A percentile compares a stretch with the other conserved stretches of the same genome.
Conservation (phyloP, 1,140 invertebrate genomes). For the Lineus longissimus region DNA sequence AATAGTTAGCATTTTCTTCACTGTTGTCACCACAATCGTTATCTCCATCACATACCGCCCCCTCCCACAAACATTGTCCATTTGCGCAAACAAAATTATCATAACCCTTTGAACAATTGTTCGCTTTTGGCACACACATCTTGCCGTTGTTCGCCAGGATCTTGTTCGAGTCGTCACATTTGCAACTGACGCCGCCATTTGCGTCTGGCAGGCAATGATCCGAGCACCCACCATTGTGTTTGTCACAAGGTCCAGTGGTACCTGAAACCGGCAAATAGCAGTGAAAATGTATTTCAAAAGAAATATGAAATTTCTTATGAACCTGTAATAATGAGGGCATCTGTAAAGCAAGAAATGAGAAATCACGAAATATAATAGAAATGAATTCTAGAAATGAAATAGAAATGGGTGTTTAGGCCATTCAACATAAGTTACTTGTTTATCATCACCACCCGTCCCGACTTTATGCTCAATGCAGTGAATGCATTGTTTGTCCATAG, state of each 20-base stretch:
- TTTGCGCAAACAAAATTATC: conserved; percentile 90
- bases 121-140: conserved; percentile 45
- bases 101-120: conserved; percentile 80
- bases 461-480: too few relatives aligned
- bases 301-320: too few relatives aligned
- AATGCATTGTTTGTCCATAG: too few relatives aligned
- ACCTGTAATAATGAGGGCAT: too few relatives aligned
- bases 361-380: too few relatives aligned
- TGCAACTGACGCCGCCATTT: conserved; percentile 63
- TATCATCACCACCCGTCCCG: too few relatives aligned
- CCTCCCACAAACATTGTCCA: conserved; percentile 88
- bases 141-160: conserved; percentile 31
- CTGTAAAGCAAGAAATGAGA: too few relatives aligned
- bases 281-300: too few relatives aligned
- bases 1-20: conserved; percentile 66
- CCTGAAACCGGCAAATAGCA: conserved; percentile 30
- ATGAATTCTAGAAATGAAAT: too few relatives aligned
- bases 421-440: too few relatives aligned
- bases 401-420: too few relatives aligned
- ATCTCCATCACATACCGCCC: conserved; percentile 92
- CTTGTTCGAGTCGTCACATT: conserved; percentile 30
- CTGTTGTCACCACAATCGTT: conserved; percentile 90
- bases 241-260: conserved; percentile 76
- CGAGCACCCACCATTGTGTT: conserved; percentile 93
- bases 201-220: conserved; percentile 87